Percentiles rank a stretch among this genome's conserved stretches.
Conservation (phyloP, 2,113 vertebrate genomes). For the Boleophthalmus pectinirostris region DNA sequence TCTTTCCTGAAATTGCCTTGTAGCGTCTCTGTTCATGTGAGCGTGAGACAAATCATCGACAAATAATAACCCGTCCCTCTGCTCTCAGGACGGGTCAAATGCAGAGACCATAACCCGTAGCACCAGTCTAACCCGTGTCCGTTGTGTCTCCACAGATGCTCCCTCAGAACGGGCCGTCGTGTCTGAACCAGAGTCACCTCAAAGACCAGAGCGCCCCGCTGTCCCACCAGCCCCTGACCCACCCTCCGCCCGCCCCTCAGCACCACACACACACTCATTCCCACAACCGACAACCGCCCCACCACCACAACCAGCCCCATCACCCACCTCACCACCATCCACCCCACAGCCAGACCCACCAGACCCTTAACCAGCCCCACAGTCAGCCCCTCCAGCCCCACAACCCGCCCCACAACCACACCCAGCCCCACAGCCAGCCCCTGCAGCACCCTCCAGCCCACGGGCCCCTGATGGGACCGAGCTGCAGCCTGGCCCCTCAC, state of each 20-base stretch:
- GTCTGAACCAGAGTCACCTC: conserved; percentile 79
- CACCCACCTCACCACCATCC: conserved; percentile 65
- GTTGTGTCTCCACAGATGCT: conserved; percentile 82
- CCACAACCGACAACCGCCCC: conserved; percentile 75
- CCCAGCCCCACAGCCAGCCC: conserved; percentile 79
- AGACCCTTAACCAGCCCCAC: conserved; percentile 77
- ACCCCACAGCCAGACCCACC: conserved; percentile 77
- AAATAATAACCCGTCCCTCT: too few species aligned
- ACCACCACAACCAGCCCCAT: conserved; percentile 70
- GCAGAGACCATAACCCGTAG: too few species aligned
- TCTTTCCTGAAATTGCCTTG: too few species aligned
- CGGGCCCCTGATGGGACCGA: conserved; percentile 63
- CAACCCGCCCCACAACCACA: conserved; percentile 78
- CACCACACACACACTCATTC: conserved; percentile 40
- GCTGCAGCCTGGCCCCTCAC: conserved; percentile 88
- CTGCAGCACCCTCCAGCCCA: conserved; percentile 63
- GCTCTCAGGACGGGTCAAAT: background rate
- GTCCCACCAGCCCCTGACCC: background rate
- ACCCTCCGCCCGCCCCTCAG: background rate
- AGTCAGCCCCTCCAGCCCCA: conserved; percentile 75
- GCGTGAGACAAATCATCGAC: too few species aligned
- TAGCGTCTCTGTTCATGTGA: too few species aligned
- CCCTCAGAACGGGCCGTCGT: conserved; percentile 80
- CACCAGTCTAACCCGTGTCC: conserved; percentile 6
- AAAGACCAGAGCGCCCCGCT: conserved; percentile 41